A percentile compares a stretch with the other conserved stretches of the same genome.
Evolutionary conservation across 2,797 vertebrate genomes (phyloP).

Genomic region (Alcedo atthis): DNA sequence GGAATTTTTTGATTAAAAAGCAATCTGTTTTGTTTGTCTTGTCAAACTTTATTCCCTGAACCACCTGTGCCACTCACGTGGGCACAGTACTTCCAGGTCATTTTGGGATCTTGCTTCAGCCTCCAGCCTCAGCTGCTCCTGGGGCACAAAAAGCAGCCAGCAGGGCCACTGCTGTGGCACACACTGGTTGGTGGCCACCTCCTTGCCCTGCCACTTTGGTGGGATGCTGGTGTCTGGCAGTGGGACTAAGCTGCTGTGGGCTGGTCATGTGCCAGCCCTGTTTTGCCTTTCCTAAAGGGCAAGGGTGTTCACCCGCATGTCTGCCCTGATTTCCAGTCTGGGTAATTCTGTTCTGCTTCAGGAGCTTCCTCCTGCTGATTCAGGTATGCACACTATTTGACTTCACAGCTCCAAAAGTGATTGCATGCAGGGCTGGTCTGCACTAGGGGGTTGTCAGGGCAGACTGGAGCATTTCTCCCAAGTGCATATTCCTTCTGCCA

Average conservation of each 20-base stretch:
- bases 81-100: not conserved
- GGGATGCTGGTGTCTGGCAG: not conserved
- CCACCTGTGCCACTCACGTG: not conserved
- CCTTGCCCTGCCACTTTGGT: not conserved
- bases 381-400: slow-evolving; percentile 27
- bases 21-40: not conserved
- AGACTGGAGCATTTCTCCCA: slow-evolving; percentile 8
- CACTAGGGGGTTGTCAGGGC: not conserved
- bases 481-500: not conserved
- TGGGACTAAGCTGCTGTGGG: not conserved
- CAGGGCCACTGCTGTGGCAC: not conserved
- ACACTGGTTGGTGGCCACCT: rapidly evolving
- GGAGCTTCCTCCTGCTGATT: slow-evolving; percentile 30
- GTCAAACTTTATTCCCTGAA: not conserved
- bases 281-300: not conserved
- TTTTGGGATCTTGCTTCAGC: not conserved
- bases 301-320: not conserved
- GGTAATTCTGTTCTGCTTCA: slow-evolving; percentile 17
- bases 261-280: not conserved
- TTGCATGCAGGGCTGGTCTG: not conserved
- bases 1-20: slow-evolving; percentile 39
- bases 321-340: slow-evolving; percentile 39
- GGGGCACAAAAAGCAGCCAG: not conserved
- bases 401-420: not conserved
- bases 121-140: rapidly evolving